A percentile compares a stretch with the other conserved stretches of the same genome.
Evolutionary conservation across 2,113 vertebrate genomes (phyloP).

Genomic region (Lichenostomus cassidix): DNA sequence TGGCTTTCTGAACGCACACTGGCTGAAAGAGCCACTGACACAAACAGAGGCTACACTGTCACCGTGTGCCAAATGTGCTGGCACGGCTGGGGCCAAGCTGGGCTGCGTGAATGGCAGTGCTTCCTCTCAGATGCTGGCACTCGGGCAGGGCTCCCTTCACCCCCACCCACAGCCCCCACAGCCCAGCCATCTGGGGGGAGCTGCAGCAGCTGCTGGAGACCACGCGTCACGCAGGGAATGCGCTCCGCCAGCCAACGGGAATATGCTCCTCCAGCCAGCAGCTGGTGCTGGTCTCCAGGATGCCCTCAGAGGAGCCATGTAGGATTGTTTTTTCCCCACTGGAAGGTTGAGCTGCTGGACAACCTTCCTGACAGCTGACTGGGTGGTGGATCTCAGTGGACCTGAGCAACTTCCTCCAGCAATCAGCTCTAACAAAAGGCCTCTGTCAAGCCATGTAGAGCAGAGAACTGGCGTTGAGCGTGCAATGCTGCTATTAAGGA

Average conservation of each 20-base stretch:
- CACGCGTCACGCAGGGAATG: accelerated
- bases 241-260: accelerated
- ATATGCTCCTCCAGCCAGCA: accelerated
- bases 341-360: not conserved
- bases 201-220: not conserved
- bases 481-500: not conserved
- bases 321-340: not conserved
- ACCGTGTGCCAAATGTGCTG: not conserved
- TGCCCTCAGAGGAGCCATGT: not conserved
- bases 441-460: not conserved
- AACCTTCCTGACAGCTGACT: not conserved
- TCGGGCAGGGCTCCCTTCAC: not conserved
- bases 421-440: not conserved
- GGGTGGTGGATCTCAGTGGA: not conserved
- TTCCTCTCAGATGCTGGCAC: not conserved
- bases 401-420: not conserved
- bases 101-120: not conserved
- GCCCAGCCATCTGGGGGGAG: not conserved
- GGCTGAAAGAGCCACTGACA: not conserved
- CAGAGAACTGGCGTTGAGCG: not conserved
- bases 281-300: not conserved
- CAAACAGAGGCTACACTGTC: not conserved
- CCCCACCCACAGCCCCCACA: not conserved
- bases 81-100: not conserved
- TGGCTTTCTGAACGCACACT: not conserved